A percentile compares a stretch with the other conserved stretches of the same genome.
These are phyloP conservation scores for Vombatus ursinus DNA, from an alignment of 2,113 vertebrate genomes.

Conservation along the genomic window DNA sequence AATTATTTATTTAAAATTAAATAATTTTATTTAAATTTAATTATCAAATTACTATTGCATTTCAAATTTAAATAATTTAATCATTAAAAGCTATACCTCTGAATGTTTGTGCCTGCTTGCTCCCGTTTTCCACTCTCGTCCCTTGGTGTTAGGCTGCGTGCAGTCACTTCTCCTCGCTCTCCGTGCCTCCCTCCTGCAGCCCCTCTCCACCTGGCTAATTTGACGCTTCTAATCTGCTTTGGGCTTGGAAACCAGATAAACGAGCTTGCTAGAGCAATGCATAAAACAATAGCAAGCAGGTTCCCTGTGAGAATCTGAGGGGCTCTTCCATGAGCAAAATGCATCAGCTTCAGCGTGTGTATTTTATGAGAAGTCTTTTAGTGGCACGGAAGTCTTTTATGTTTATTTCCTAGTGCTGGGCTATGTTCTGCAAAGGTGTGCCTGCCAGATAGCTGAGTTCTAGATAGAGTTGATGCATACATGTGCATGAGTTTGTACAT, in stretches of 20 bases:
- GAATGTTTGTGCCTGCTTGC: neutral
- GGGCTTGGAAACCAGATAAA: neutral
- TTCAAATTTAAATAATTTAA: neutral
- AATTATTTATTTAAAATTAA: neutral
- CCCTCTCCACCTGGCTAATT: neutral
- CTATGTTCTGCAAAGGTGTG: neutral
- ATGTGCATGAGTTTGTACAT: neutral
- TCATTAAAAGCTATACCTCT: neutral
- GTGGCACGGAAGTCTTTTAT: neutral
- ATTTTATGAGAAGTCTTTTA: neutral
- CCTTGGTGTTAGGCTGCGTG: neutral
- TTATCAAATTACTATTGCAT: neutral
- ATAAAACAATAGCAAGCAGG: neutral
- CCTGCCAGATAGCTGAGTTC: neutral
- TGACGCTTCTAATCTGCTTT: neutral
- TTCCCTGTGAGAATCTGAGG: neutral
- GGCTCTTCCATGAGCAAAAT: neutral
- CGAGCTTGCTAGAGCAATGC: neutral
- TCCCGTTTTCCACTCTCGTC: neutral
- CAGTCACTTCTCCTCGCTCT: neutral
- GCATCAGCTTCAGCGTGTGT: neutral
- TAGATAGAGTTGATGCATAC: neutral
- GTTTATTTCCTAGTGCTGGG: neutral
- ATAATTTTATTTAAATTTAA: neutral
- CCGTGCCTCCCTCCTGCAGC: neutral